These are phyloP conservation scores for Drosophila mimetica DNA, from an alignment of 2,888 invertebrate species.

Conservation along the genomic window DNA sequence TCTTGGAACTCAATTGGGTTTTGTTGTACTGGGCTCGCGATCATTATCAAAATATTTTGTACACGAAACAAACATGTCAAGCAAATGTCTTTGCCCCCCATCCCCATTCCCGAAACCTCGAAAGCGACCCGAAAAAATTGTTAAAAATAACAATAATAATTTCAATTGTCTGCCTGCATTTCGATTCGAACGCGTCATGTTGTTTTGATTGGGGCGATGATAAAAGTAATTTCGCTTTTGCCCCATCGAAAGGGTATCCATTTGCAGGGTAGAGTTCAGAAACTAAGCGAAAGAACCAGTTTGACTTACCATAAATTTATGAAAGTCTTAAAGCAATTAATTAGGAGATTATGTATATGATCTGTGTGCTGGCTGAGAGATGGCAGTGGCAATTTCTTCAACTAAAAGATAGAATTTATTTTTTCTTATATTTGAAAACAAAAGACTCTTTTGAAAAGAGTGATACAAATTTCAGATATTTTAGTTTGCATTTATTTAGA, in stretches of 20 bases:
- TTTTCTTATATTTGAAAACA: neutral
- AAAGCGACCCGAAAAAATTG: conserved; percentile 27
- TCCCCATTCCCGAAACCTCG: neutral
- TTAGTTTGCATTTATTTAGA: too few species aligned
- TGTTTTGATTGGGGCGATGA: conserved; percentile 65
- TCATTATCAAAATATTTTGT: conserved; percentile 75
- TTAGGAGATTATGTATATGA: conserved; percentile 11
- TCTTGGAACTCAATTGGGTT: conserved; percentile 63
- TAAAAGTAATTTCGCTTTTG: conserved; percentile 33
- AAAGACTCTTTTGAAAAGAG: too few species aligned
- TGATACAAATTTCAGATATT: too few species aligned
- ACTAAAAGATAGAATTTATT: neutral
- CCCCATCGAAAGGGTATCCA: conserved; percentile 11
- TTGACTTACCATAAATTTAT: conserved; percentile 37
- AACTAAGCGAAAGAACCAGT: conserved; percentile 17
- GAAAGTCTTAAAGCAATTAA: conserved; percentile 24
- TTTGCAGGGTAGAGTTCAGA: conserved; percentile 5
- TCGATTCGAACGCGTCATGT: conserved; percentile 58
- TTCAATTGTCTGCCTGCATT: conserved; percentile 64
- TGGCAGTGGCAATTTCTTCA: neutral
- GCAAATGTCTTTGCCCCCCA: conserved; percentile 59
- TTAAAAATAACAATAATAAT: conserved; percentile 60
- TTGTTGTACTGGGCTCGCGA: conserved; percentile 56
- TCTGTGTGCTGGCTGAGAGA: neutral
- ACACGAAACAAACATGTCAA: conserved; percentile 75